Evolutionary conservation across 2,888 invertebrate genomes (phyloP).

Genomic region (Drosophila peninsularis): DNA sequence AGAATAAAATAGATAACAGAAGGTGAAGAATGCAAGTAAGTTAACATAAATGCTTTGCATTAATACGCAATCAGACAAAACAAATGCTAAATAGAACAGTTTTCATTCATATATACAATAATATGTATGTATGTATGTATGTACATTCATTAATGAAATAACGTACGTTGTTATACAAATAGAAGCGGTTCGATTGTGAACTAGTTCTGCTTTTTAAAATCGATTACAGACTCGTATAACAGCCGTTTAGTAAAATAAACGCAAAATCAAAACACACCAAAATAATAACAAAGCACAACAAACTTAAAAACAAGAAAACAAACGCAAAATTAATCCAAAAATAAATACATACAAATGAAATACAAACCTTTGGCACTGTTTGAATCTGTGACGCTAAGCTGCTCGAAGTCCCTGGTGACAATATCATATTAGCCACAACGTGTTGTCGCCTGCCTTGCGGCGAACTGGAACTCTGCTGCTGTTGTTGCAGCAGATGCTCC

Average conservation of each 20-base stretch:
- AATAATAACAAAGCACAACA: constrained; percentile 27
- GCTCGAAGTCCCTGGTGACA: constrained; percentile 80
- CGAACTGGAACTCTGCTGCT: constrained; percentile 52
- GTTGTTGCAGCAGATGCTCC: constrained; percentile 69
- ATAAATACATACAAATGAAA: constrained; percentile 79
- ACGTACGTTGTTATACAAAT: constrained; percentile 13
- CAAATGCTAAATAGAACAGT: constrained; percentile 11
- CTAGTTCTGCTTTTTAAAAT: constrained; percentile 23
- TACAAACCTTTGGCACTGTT: constrained; percentile 84
- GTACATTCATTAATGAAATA: constrained; percentile 7
- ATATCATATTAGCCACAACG: constrained; percentile 83
- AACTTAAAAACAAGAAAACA: constrained; percentile 38
- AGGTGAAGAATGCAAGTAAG: constrained; percentile 6
- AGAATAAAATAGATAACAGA: constrained; percentile 16
- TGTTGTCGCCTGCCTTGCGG: constrained; percentile 74
- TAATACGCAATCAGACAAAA: constrained; percentile 16
- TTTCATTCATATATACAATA: constrained; percentile 6
- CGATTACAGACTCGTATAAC: constrained; percentile 19
- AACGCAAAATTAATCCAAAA: constrained; percentile 59
- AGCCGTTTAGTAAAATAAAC: constrained; percentile 20
- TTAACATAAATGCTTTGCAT: constrained; percentile 22
- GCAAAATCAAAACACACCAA: constrained; percentile 19
- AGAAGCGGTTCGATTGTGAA: constrained; percentile 25
- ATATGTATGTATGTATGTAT: neutral
- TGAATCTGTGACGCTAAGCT: constrained; percentile 84